These are phyloP conservation scores for Acanthosoma haemorrhoidale DNA, from an alignment of 2,888 invertebrate genomes.

Conservation along the genomic window DNA sequence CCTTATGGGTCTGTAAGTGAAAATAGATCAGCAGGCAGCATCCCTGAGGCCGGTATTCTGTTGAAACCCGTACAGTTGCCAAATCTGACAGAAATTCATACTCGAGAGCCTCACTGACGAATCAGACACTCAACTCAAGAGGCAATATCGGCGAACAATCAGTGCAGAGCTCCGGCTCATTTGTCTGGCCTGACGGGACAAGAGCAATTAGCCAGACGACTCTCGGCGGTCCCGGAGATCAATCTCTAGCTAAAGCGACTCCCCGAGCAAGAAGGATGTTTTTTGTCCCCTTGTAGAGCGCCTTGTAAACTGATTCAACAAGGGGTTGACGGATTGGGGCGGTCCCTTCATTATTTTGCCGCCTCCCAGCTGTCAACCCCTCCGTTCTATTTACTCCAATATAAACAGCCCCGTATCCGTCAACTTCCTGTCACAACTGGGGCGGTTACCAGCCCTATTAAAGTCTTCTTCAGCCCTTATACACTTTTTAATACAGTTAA, in stretches of 20 bases:
- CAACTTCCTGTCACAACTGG: constrained; percentile 17
- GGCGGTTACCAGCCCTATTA: background rate
- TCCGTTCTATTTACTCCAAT: background rate
- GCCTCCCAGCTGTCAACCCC: background rate
- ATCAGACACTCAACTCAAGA: background rate
- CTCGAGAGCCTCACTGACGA: too few relatives aligned
- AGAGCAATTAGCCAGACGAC: background rate
- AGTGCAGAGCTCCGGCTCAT: background rate
- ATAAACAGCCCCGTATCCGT: constrained; percentile 13
- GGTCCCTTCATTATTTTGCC: constrained; percentile 10
- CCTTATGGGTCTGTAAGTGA: too few relatives aligned
- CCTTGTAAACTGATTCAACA: too few relatives aligned
- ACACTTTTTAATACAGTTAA: too few relatives aligned
- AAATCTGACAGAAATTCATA: too few relatives aligned
- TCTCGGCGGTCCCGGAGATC: background rate
- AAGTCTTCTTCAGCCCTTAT: background rate
- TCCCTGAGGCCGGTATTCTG: too few relatives aligned
- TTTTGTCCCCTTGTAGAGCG: background rate
- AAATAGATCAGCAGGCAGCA: too few relatives aligned
- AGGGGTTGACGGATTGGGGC: constrained; percentile 9
- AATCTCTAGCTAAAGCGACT: background rate
- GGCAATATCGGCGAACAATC: background rate
- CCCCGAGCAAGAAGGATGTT: background rate
- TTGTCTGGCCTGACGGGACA: background rate
- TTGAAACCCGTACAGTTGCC: too few relatives aligned